Evolutionary conservation across 1,140 invertebrate genomes (phyloP), one percentile per base, ranked within the genome.

Genomic region (Araneus ventricosus): DNA sequence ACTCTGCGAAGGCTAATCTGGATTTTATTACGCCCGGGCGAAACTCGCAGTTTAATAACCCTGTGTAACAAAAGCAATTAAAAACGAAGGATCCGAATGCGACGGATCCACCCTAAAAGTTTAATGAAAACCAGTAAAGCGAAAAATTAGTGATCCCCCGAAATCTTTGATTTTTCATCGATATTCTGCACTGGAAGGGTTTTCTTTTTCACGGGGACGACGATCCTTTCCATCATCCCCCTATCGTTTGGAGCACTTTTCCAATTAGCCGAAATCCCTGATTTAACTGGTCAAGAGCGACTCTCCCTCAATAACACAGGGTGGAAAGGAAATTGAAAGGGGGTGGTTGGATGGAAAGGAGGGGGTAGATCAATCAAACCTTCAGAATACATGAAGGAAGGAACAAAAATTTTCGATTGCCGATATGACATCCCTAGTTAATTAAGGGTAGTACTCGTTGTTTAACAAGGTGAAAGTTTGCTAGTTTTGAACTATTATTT

Each of bases 61-160:
- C 27, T 20, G 4, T 41, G 59, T 84, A 91, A 91, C 89, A 91
- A 84, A 91, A 84, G 89, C 89, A 84, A 91, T 91, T 91, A 91
- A 91, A 91, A 90, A 27, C n/a, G 34, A 27, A 30, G 79, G 30
- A 37, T 41, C 22, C 67, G 6, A 20, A 80, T 52, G 61, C 52
- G 24, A 63, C 14, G 20, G 80, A 57, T 39, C 34, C 80, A 24
- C 10, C 82, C 75, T 91, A 37, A 91, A 91, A 91, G 39, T 91
- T 91, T 91, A 91, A 91, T 91, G 89, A 91, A 91, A 91, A 52
- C 27, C 89, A 91, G 89, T 91, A 91, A 91, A 91, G 89, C 89
- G 89, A 63, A 59, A 91, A 91, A 91, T 91, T 91, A 91, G 89
- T 59, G 82, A 45, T 84, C 41, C 24, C 75, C 70, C 30, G 79